Evolutionary conservation across 2,888 invertebrate genomes (phyloP).

Genomic region (Epinotia demarniana): DNA sequence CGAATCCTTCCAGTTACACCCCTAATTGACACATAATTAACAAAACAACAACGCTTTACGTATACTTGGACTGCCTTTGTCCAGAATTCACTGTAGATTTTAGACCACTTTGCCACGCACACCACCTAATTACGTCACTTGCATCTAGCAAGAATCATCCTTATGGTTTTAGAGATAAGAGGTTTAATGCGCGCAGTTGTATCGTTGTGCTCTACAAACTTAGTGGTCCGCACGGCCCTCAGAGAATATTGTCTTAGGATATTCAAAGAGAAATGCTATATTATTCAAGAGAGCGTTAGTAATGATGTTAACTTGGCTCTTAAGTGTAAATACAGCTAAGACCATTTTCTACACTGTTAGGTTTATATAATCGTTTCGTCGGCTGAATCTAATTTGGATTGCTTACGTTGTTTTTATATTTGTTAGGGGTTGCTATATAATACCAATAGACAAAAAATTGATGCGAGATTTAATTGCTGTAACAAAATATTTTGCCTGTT

Average conservation of each 20-base stretch:
- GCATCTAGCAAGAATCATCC: background rate
- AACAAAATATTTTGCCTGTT: too few relatives aligned
- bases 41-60: slow-evolving; percentile 11
- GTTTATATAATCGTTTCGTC: slow-evolving; percentile 20
- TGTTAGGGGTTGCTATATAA: slow-evolving; percentile 32
- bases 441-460: background rate
- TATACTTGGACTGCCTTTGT: slow-evolving; percentile 17
- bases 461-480: background rate
- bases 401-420: slow-evolving; percentile 6
- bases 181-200: background rate
- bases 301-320: slow-evolving; percentile 16
- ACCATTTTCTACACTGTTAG: slow-evolving; percentile 24
- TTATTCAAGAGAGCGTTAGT: slow-evolving; percentile 19
- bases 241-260: slow-evolving; percentile 33
- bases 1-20: background rate
- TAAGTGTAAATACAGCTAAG: slow-evolving; percentile 15
- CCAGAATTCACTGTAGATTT: slow-evolving; percentile 10
- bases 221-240: slow-evolving; percentile 18
- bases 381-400: slow-evolving; percentile 9
- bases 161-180: background rate
- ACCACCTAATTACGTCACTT: background rate
- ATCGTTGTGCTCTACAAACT: background rate
- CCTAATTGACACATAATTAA: slow-evolving; percentile 14
- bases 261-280: slow-evolving; percentile 23
- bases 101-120: slow-evolving; percentile 9